Conservation (phyloP, 1,140 invertebrate species). For the Vollenhovia emeryi region DNA sequence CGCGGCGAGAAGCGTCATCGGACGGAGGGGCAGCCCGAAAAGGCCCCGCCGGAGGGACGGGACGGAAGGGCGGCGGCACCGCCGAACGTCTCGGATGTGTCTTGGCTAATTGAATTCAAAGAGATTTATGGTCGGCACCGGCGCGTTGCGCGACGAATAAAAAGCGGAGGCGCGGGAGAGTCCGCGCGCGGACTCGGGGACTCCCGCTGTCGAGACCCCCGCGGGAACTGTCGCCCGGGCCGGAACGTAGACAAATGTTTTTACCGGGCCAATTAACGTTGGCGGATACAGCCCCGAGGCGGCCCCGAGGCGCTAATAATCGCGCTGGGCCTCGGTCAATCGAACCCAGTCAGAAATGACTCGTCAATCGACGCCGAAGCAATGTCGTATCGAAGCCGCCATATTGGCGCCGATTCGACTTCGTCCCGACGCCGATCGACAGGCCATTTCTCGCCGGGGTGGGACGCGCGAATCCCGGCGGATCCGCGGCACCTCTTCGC, state of each 20-base stretch:
- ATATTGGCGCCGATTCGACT: too few species aligned
- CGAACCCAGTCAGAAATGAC: too few species aligned
- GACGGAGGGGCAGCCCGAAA: slow-evolving; percentile 17
- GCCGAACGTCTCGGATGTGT: slow-evolving; percentile 60
- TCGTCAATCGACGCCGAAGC: too few species aligned
- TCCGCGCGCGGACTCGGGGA: not conserved
- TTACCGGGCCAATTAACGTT: slow-evolving; percentile 57
- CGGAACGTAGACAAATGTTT: slow-evolving; percentile 60
- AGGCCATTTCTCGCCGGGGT: too few species aligned
- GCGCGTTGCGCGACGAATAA: slow-evolving; percentile 62
- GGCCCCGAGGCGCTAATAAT: slow-evolving; percentile 12
- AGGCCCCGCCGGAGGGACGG: not conserved
- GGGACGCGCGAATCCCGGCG: not conserved
- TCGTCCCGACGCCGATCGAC: too few species aligned
- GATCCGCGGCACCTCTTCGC: not conserved
- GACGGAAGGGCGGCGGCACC: not conserved
- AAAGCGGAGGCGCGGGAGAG: not conserved
- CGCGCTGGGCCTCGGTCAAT: slow-evolving; percentile 12
- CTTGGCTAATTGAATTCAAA: slow-evolving; percentile 77
- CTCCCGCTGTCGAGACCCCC: slow-evolving; percentile 31
- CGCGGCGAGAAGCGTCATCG: not conserved
- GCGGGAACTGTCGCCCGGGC: slow-evolving; percentile 22
- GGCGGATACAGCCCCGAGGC: slow-evolving; percentile 22
- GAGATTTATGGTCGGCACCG: slow-evolving; percentile 72
- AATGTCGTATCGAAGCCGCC: too few species aligned